A percentile compares a stretch with the other conserved stretches of the same genome.
Evolutionary conservation across 2,113 vertebrate genomes (phyloP).

Genomic region (Microcebus tavaratra): DNA sequence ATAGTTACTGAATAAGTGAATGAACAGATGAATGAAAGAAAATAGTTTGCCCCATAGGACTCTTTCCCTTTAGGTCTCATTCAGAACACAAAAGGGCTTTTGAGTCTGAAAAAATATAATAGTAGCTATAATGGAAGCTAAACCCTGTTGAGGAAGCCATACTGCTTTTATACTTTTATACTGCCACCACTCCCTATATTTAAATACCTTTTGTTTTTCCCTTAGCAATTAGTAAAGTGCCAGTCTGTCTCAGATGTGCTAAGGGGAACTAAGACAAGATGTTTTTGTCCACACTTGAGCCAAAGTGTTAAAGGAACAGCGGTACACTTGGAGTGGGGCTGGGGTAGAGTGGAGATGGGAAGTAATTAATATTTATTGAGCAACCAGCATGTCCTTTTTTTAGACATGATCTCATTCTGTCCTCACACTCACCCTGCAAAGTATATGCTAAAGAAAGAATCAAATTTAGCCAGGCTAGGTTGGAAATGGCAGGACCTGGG

Average conservation of each 20-base stretch:
- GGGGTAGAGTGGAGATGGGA: not conserved
- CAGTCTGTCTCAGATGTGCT: slow-evolving; percentile 68
- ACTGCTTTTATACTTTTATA: not conserved
- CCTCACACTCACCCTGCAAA: slow-evolving; percentile 42
- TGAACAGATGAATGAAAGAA: not conserved
- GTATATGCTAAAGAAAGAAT: slow-evolving; percentile 14
- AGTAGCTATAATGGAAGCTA: not conserved
- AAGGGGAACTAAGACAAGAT: slow-evolving; percentile 62
- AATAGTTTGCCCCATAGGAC: not conserved
- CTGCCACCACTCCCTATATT: slow-evolving; percentile 42
- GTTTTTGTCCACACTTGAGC: slow-evolving; percentile 63
- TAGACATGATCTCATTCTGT: slow-evolving; percentile 71
- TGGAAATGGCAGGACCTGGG: not conserved
- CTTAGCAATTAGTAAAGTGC: slow-evolving; percentile 65
- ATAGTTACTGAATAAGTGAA: not conserved
- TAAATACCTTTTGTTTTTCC: slow-evolving; percentile 68
- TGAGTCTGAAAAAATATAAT: not conserved
- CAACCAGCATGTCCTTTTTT: slow-evolving; percentile 54
- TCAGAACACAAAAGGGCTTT: not conserved
- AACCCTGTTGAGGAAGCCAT: not conserved
- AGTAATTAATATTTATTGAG: slow-evolving; percentile 66
- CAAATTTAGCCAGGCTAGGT: not conserved
- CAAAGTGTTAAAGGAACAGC: slow-evolving; percentile 61
- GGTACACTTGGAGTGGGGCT: not conserved
- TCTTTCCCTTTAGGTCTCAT: not conserved